Percentiles rank a stretch among this genome's conserved stretches.
These are phyloP conservation scores for Tenualosa thibaudeaui DNA, from an alignment of 2,797 vertebrate species.

Conservation along the genomic window DNA sequence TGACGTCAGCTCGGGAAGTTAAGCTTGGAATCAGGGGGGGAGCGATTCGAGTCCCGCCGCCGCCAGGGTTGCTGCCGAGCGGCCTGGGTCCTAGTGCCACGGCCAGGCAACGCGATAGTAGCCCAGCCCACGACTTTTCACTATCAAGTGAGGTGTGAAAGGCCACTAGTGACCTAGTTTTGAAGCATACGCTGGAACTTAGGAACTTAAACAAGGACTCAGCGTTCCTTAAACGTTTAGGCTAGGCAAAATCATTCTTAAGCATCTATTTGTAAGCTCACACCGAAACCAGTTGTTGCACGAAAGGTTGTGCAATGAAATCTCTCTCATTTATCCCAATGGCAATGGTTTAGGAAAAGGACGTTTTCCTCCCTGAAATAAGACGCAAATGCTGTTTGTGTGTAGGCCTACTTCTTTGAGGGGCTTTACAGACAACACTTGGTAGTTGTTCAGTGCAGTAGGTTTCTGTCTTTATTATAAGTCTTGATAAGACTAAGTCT, in stretches of 20 bases:
- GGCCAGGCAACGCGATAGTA: neutral
- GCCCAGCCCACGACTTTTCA: neutral
- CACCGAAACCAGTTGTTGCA: neutral
- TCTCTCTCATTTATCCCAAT: neutral
- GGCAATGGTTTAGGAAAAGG: neutral
- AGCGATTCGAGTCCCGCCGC: slow-evolving; percentile 49
- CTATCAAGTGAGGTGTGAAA: neutral
- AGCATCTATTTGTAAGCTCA: neutral
- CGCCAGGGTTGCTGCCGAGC: slow-evolving; percentile 64
- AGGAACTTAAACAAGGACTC: neutral
- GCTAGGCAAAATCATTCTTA: neutral
- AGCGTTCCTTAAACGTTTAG: neutral
- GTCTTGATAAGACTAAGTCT: neutral
- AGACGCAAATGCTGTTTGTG: neutral
- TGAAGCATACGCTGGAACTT: neutral
- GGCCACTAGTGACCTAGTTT: slow-evolving; percentile 11
- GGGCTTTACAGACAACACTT: neutral
- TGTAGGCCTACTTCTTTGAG: neutral
- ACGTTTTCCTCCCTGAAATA: neutral
- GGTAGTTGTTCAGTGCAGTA: neutral
- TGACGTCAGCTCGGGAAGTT: slow-evolving; percentile 85
- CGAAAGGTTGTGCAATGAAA: neutral
- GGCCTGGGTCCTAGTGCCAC: slow-evolving; percentile 51
- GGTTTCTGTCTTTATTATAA: neutral
- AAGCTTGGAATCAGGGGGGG: slow-evolving; percentile 73